Evolutionary conservation across 1,140 invertebrate genomes (phyloP), one percentile per base, ranked within the genome.

Genomic region (Brachionus angularis): DNA sequence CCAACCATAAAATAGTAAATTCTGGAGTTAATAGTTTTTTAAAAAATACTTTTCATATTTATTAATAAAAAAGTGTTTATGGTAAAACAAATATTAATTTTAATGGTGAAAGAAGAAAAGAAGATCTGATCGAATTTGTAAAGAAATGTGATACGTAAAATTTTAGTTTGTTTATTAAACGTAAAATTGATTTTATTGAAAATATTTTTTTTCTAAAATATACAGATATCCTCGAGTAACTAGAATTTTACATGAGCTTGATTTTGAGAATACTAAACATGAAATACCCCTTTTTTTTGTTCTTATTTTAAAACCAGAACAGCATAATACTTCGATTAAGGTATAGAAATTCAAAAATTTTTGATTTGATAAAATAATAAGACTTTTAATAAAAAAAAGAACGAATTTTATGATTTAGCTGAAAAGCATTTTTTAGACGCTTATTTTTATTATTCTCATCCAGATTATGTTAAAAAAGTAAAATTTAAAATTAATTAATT

Each of bases 371-470:
- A 42, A 42, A n/a, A n/a, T n/a, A n/a, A n/a, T n/a, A n/a, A n/a
- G n/a, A n/a, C n/a, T 47, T 47, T 47, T 47, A 47, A n/a, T 16
- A 47, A 47, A 34, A 33, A 16, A 16, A 8, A 67, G 62, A 14
- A 47, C 14, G 62, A 67, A 50, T 67, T 67, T 50, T 47, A 47
- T 21, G 14, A 18, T 50, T 21, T 67, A 23, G 62, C 62, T 12
- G 62, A 67, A 50, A 67, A 67, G 23, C 44, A 67, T 47, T 67
- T 67, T 50, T 50, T 67, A 21, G 62, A 67, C 16, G 62, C 62
- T n/a, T 67, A 67, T n/a, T 67, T 67, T 67, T 67, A 47, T 50
- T 67, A 47, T 50, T 18, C 62, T 18, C 21, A 27, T 25, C 62
- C 62, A 34, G 62, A 67, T 1, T 46, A 47, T 67, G 62, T 29